A percentile compares a stretch with the other conserved stretches of the same genome.
Conservation (phyloP, 2,113 vertebrate genomes). For the Gambusia affinis region DNA sequence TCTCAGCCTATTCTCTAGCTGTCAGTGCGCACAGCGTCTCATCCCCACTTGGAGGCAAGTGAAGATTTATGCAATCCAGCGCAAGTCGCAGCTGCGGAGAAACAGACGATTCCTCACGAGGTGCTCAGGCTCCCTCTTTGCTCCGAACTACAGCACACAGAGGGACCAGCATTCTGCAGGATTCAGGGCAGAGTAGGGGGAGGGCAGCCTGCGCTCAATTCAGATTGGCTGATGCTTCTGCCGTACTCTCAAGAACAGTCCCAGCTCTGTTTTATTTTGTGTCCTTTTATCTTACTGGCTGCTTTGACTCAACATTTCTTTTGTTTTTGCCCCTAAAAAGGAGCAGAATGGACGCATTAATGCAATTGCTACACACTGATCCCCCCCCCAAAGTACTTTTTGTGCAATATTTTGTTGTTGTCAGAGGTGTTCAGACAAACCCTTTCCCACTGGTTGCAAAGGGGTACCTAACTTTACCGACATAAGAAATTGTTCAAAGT, state of each 20-base stretch:
- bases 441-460: no score
- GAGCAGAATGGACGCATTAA: not conserved
- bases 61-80: conserved; percentile 71
- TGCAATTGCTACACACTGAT: not conserved
- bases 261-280: conserved; percentile 56
- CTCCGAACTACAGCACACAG: conserved; percentile 49
- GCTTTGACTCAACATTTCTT: conserved; percentile 28
- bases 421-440: no score
- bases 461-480: no score
- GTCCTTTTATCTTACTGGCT: conserved; percentile 7
- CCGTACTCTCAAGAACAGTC: conserved; percentile 60
- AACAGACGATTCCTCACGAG: not conserved
- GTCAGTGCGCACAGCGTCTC: conserved; percentile 43
- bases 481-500: no score
- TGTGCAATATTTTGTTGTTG: not conserved
- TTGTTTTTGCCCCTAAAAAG: not conserved
- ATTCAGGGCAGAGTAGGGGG: conserved; percentile 29
- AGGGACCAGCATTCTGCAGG: conserved; percentile 67
- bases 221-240: conserved; percentile 66
- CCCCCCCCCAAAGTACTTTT: not conserved
- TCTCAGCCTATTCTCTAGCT: conserved; percentile 19
- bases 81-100: conserved; percentile 63
- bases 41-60: conserved; percentile 37
- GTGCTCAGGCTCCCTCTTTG: conserved; percentile 64
- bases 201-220: conserved; percentile 37